phyloP scores from a whole-genome alignment of 2,888 invertebrate genomes.

The Nemoura dubitans region DNA sequence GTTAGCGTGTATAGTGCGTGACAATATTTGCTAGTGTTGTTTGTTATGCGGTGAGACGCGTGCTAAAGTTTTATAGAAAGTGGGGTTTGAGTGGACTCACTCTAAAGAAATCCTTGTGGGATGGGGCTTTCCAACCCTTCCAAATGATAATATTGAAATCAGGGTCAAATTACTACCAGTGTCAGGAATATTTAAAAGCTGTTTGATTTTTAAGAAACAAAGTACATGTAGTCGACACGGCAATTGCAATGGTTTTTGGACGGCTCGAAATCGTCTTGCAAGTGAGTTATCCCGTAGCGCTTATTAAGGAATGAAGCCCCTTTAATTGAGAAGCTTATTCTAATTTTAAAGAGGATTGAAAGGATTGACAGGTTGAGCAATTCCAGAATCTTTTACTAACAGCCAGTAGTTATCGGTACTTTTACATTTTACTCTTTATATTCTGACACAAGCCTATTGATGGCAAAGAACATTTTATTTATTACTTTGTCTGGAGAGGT shows the following conservation, averaged over 20 bases:
- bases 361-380: neutral
- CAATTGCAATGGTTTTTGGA: neutral
- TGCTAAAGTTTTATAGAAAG: slow-evolving; percentile 33
- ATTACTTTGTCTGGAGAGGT: neutral
- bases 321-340: neutral
- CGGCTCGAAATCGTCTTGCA: neutral
- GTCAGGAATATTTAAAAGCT: neutral
- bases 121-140: neutral
- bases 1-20: slow-evolving; percentile 27
- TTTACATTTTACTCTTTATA: neutral
- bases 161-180: neutral
- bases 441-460: neutral
- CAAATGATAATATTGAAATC: neutral
- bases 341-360: neutral
- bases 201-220: neutral
- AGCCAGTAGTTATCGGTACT: neutral
- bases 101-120: slow-evolving; percentile 13
- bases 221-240: neutral
- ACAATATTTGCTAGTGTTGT: slow-evolving; percentile 26
- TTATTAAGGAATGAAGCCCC: neutral
- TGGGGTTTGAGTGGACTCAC: neutral
- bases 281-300: neutral
- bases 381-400: neutral
- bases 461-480: neutral
- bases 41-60: slow-evolving; percentile 17